Percentiles rank a stretch among this genome's conserved stretches.
These are phyloP conservation scores for Okamejei kenojei DNA, from an alignment of 2,797 vertebrate genomes.

Conservation along the genomic window DNA sequence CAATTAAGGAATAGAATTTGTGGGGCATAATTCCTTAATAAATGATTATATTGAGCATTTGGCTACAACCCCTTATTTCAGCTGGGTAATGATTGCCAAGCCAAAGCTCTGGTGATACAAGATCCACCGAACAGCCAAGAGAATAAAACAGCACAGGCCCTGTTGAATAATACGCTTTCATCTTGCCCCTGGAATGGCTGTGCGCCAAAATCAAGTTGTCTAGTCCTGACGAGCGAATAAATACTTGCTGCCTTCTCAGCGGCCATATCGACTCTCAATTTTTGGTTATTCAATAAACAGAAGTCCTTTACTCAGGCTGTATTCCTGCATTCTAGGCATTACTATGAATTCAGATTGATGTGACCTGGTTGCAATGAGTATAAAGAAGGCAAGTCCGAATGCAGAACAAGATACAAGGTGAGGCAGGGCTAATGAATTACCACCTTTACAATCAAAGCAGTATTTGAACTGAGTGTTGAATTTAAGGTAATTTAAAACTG, in stretches of 20 bases:
- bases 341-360: too few species aligned
- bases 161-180: slow-evolving; percentile 16
- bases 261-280: not conserved
- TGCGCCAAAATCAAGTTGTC: not conserved
- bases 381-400: too few species aligned
- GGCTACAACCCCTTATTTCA: slow-evolving; percentile 4
- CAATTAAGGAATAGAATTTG: not conserved
- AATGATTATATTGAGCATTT: not conserved
- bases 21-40: not conserved
- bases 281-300: not conserved
- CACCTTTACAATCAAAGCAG: too few species aligned
- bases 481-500: too few species aligned
- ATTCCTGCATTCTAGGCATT: too few species aligned
- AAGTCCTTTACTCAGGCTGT: not conserved
- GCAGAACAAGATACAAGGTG: too few species aligned
- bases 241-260: not conserved
- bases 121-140: not conserved
- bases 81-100: not conserved
- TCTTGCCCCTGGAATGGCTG: not conserved
- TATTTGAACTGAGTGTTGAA: too few species aligned
- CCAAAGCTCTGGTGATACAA: not conserved
- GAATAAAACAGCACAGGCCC: not conserved
- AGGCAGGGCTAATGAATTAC: too few species aligned
- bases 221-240: not conserved
- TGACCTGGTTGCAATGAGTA: too few species aligned